These are phyloP conservation scores for Liasis olivaceus DNA, from an alignment of 2,797 vertebrate species.

Conservation along the genomic window DNA sequence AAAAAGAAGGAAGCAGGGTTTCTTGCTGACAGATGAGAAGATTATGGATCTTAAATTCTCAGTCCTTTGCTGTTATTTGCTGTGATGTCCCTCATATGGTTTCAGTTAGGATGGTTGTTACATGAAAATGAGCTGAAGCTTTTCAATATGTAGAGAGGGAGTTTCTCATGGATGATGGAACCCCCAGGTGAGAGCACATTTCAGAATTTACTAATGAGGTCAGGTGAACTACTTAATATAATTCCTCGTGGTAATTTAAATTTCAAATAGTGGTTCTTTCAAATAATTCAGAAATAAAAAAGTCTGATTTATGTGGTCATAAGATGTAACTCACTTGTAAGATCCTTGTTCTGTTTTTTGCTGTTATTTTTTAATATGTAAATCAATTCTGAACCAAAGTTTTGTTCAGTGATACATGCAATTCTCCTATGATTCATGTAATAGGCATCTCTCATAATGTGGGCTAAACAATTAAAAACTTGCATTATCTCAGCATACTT, in stretches of 20 bases:
- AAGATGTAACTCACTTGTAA: not conserved
- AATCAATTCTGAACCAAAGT: slow-evolving; percentile 1
- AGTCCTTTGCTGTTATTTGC: slow-evolving; percentile 52
- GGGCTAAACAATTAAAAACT: not conserved
- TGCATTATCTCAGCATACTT: not conserved
- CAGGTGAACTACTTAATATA: slow-evolving; percentile 28
- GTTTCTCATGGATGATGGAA: slow-evolving; percentile 39
- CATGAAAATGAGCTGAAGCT: slow-evolving; percentile 80
- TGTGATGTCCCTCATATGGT: slow-evolving; percentile 69
- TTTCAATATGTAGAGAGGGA: slow-evolving; percentile 54
- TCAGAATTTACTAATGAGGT: slow-evolving; percentile 46
- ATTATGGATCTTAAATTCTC: slow-evolving; percentile 55
- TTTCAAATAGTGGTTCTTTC: not conserved
- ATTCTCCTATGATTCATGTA: not conserved
- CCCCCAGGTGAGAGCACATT: slow-evolving; percentile 53
- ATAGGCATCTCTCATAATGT: not conserved
- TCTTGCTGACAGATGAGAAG: slow-evolving; percentile 50
- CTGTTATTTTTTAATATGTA: slow-evolving; percentile 2
- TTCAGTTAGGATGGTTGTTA: slow-evolving; percentile 76
- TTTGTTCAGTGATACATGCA: not conserved
- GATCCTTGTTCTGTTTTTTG: not conserved
- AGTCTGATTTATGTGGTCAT: not conserved
- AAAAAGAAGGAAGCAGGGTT: slow-evolving; percentile 24
- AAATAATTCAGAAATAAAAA: slow-evolving; percentile 25
- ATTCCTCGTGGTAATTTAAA: slow-evolving; percentile 20